phyloP scores from a whole-genome alignment of 2,888 invertebrate genomes.

The Nomada lathburiana region DNA sequence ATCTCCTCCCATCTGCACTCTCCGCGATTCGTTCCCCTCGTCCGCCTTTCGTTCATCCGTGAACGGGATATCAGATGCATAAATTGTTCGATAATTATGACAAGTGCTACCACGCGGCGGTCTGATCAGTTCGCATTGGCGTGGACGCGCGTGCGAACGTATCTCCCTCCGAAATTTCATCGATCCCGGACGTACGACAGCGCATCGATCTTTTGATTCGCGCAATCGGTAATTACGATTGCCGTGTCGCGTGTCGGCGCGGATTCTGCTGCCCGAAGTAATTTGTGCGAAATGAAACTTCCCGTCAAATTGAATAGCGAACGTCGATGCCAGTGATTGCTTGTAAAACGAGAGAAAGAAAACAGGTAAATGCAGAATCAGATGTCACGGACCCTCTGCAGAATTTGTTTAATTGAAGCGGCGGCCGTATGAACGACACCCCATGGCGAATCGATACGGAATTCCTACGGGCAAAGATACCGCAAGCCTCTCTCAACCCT shows the following conservation, averaged over 20 bases:
- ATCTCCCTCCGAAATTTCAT: too few species aligned
- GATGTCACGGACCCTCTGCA: conserved; percentile 68
- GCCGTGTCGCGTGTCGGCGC: too few species aligned
- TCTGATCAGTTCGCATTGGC: conserved; percentile 48
- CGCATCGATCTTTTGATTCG: too few species aligned
- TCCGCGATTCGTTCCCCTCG: neutral
- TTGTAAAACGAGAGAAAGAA: neutral
- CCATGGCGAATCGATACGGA: conserved; percentile 52
- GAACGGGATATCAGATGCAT: conserved; percentile 33
- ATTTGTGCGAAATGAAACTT: neutral
- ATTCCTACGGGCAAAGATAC: conserved; percentile 72
- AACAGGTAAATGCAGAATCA: conserved; percentile 71
- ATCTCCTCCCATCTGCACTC: conserved; percentile 53
- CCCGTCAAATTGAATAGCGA: too few species aligned
- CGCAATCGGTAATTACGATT: too few species aligned
- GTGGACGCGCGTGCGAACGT: neutral
- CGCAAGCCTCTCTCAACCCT: conserved; percentile 71
- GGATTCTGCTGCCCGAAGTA: too few species aligned
- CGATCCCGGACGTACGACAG: too few species aligned
- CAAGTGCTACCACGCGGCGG: conserved; percentile 54
- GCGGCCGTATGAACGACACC: conserved; percentile 46
- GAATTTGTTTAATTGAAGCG: conserved; percentile 77
- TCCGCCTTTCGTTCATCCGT: neutral
- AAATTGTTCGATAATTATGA: conserved; percentile 58
- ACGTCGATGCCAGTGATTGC: too few species aligned